Evolutionary conservation across 2,888 invertebrate genomes (phyloP), one percentile per base, ranked within the genome.

Genomic region (Anticlea derivata): DNA sequence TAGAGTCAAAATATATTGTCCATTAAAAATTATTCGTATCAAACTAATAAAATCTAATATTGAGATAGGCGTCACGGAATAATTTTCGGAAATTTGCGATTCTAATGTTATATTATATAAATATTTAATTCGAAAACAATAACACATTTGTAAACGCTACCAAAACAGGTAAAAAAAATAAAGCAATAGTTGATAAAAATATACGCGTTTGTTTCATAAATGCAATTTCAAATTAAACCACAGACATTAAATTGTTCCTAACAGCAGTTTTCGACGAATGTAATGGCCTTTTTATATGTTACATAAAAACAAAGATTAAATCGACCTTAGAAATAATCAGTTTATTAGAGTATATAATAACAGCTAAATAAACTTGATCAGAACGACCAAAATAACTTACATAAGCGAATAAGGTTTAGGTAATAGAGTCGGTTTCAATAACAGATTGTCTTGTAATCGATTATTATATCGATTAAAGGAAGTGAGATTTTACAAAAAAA

Each of bases 51-150:
- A 33, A 10, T 43, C 7, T 35, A 17, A 47, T 46, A 6, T 26
- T 31, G 30, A 29, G 40, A 22, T 40, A 35, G 26, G 73, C 78
- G 75, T 78, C 75, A 77, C 66, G 63, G 78, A 78, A 79, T 74
- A 71, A 65, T 76, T 70, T 70, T 55, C 48, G 50, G 54, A 59
- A 55, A 58, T 62, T 60, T 44, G 39, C 27, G 26, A 50, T 61
- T 55, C 44, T 44, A 46, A 52, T 55, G 24, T 44, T 11, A 46
- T 27, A 20, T 23, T 47, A 29, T 27, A 24, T 20, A n/a, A 17
- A 27, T 26, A n/a, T 49, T 45, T 30, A 31, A 65, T 61, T n/a
- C 13, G 7, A 40, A 68, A 73, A 75, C 69, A 74, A 75, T 66
- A 71, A 70, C 61, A 69, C 39, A 1, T 12, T n/a, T 31, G 31